A percentile compares a stretch with the other conserved stretches of the same genome.
Conservation (phyloP, 2,113 vertebrate species). For the Lepus europaeus region DNA sequence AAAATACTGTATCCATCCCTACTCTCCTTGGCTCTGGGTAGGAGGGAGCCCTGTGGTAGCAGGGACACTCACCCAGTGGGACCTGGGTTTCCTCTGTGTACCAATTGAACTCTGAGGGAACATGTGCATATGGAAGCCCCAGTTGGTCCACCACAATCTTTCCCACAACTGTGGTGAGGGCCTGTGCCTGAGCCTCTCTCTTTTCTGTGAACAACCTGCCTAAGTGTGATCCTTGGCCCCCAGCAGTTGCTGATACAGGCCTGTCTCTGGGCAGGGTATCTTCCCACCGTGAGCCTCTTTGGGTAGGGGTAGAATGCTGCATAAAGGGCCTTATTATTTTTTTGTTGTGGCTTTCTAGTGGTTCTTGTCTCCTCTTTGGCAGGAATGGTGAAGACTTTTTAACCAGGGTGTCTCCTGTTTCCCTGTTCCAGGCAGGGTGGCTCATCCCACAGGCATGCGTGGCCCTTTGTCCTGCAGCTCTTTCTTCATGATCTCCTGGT, state of each 20-base stretch:
- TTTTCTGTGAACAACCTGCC: fast-evolving
- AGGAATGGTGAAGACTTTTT: neutral
- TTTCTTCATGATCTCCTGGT: neutral
- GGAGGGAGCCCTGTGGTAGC: too few relatives aligned
- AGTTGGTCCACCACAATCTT: neutral
- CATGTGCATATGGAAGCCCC: too few relatives aligned
- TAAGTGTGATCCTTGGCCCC: too few relatives aligned
- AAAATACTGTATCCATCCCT: neutral
- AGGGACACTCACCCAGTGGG: neutral
- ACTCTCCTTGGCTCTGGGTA: neutral
- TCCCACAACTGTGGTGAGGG: neutral
- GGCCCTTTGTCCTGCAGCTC: neutral
- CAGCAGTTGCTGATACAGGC: fast-evolving
- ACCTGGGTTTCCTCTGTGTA: neutral
- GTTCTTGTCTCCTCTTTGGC: neutral
- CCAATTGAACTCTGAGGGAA: neutral
- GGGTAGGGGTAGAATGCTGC: neutral
- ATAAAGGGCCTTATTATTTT: neutral
- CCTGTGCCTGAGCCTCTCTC: neutral
- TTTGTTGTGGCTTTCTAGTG: neutral
- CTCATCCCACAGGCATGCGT: neutral
- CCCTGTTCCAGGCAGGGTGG: neutral
- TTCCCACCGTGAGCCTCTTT: neutral
- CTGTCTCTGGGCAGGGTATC: neutral
- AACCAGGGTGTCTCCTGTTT: neutral